A percentile compares a stretch with the other conserved stretches of the same genome.
Evolutionary conservation across 2,797 vertebrate species (phyloP).

Genomic region (Botia almorhae): DNA sequence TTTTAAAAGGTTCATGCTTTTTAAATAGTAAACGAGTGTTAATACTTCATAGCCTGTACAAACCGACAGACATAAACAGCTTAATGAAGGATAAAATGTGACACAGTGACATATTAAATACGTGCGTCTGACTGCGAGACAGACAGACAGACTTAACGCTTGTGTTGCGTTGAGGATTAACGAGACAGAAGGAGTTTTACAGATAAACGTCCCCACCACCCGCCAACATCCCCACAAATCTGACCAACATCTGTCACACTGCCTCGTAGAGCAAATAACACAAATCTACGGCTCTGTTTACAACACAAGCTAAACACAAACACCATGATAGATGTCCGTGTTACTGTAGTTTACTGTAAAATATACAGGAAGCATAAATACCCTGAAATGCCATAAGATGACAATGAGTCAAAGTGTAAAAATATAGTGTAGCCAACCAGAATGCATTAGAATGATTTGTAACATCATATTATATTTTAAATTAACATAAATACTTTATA

Average conservation of each 20-base stretch:
- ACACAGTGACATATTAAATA: conserved; percentile 47
- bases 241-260: conserved; percentile 61
- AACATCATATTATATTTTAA: too few relatives aligned
- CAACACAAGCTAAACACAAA: conserved; percentile 32
- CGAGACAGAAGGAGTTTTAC: conserved; percentile 56
- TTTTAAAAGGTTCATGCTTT: background rate
- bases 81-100: conserved; percentile 39
- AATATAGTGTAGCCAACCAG: background rate
- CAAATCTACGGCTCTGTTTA: conserved; percentile 37
- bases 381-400: conserved; percentile 1
- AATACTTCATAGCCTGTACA: background rate
- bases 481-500: background rate
- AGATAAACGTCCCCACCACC: conserved; percentile 58
- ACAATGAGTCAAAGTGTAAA: background rate
- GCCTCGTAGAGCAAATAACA: conserved; percentile 48
- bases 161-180: conserved; percentile 55
- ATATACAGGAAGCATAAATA: background rate
- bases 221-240: conserved; percentile 57
- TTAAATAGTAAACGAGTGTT: background rate
- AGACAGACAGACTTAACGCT: conserved; percentile 11
- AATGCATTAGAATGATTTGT: too few relatives aligned
- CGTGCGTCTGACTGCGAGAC: conserved; percentile 11
- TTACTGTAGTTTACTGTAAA: conserved; percentile 8
- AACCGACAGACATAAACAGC: conserved; percentile 19
- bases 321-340: conserved; percentile 16